Percentiles rank a stretch among this genome's conserved stretches.
Conservation (phyloP, 92 coral and sea anemone genomes). For the Ricordea florida region DNA sequence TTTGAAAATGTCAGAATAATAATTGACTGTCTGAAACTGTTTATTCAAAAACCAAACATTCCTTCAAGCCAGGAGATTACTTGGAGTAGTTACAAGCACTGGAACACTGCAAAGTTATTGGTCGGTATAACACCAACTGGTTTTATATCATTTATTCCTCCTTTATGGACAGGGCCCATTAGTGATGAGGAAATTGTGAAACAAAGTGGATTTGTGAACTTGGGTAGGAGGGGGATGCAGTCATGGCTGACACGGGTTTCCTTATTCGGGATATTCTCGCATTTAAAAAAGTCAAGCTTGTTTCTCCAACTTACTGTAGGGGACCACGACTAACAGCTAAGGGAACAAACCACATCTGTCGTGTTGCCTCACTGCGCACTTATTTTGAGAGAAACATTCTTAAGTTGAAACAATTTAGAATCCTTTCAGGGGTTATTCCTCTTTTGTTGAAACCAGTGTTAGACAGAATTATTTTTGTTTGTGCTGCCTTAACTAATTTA, state of each 20-base stretch:
- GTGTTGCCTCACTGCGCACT: constrained; percentile 60
- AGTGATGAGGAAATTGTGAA: constrained; percentile 70
- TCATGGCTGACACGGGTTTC: constrained; percentile 62
- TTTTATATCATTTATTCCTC: constrained; percentile 65
- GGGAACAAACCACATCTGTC: constrained; percentile 59
- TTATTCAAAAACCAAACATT: constrained; percentile 46
- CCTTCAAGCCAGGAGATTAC: constrained; percentile 61
- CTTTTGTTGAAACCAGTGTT: constrained; percentile 38
- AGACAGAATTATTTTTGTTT: constrained; percentile 62
- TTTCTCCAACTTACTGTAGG: constrained; percentile 68
- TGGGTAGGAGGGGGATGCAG: constrained; percentile 69
- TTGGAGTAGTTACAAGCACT: constrained; percentile 74
- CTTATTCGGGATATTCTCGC: constrained; percentile 53
- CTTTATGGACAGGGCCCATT: constrained; percentile 64
- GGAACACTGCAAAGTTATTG: constrained; percentile 58
- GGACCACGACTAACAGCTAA: constrained; percentile 55
- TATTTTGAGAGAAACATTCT: constrained; percentile 60
- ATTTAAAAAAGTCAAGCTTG: constrained; percentile 61
- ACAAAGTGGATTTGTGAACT: constrained; percentile 51
- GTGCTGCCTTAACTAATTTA: constrained; percentile 65
- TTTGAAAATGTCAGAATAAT: constrained; percentile 57
- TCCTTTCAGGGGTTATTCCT: constrained; percentile 28
- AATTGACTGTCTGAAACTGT: constrained; percentile 59
- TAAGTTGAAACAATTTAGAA: constrained; percentile 63
- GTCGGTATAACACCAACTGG: constrained; percentile 72